Conservation (phyloP, 2,113 vertebrate genomes). For the Ammospiza caudacuta region DNA sequence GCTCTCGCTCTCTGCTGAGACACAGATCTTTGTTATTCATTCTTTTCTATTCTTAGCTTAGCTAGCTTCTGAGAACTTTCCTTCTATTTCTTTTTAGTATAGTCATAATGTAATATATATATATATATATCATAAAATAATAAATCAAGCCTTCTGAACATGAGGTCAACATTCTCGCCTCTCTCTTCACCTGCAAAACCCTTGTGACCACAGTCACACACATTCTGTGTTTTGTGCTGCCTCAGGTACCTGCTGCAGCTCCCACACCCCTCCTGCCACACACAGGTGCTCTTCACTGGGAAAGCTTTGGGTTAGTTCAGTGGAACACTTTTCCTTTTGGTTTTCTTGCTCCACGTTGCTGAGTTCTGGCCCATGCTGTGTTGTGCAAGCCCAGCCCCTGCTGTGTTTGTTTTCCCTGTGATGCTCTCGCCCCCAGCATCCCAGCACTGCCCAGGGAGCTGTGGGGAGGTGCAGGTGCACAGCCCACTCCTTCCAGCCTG, state of each 20-base stretch:
- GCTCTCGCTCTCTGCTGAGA: too few relatives aligned
- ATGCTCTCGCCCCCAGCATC: neutral
- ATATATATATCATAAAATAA: too few relatives aligned
- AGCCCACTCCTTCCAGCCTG: neutral
- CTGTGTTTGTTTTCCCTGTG: neutral
- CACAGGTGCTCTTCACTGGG: neutral
- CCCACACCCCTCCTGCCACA: neutral
- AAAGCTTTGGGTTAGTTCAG: neutral
- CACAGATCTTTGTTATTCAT: too few relatives aligned
- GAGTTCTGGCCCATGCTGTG: neutral
- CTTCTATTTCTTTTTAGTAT: too few relatives aligned
- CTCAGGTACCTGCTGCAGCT: neutral
- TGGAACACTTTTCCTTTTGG: neutral
- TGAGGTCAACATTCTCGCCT: too few relatives aligned
- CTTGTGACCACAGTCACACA: too few relatives aligned
- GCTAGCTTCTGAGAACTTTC: too few relatives aligned
- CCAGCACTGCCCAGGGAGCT: rapidly evolving
- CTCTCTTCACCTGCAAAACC: too few relatives aligned
- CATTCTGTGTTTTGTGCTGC: neutral
- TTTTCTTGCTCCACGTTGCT: neutral
- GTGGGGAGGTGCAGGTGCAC: neutral
- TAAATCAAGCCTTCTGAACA: too few relatives aligned
- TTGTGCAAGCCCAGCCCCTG: neutral
- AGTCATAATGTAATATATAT: too few relatives aligned
- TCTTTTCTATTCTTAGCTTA: too few relatives aligned